Evolutionary conservation across 2,888 invertebrate species (phyloP).

Genomic region (Rhimphoctona megacephalus): DNA sequence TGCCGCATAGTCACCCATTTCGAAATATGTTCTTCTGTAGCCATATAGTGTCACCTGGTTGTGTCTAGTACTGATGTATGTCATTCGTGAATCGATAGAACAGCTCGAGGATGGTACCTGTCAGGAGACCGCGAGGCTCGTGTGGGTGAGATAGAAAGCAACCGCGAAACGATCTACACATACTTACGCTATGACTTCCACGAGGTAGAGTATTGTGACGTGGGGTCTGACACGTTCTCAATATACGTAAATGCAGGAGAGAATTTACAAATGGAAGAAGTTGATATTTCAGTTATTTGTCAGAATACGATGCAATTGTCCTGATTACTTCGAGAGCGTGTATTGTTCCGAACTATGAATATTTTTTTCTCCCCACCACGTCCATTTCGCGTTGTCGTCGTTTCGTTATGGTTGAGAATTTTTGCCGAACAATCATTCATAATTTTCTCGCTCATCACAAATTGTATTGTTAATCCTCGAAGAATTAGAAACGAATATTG

Average conservation of each 20-base stretch:
- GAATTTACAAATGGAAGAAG: slow-evolving; percentile 4
- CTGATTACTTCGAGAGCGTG: neutral
- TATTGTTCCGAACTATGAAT: neutral
- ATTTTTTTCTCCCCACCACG: neutral
- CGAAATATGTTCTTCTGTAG: slow-evolving; percentile 46
- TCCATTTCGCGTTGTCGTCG: neutral
- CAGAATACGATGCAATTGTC: slow-evolving; percentile 27
- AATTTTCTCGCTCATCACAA: neutral
- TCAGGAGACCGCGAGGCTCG: slow-evolving; percentile 22
- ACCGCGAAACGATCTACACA: slow-evolving; percentile 46
- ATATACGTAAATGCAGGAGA: slow-evolving; percentile 43
- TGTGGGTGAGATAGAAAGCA: slow-evolving; percentile 52
- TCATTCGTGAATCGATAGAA: slow-evolving; percentile 60
- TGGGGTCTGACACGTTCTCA: slow-evolving; percentile 46
- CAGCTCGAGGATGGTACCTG: slow-evolving; percentile 35
- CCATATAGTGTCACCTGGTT: slow-evolving; percentile 45
- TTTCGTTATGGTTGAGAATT: neutral
- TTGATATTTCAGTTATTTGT: slow-evolving; percentile 33
- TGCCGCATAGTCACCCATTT: slow-evolving; percentile 46
- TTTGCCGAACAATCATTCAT: neutral
- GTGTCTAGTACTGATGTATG: slow-evolving; percentile 50
- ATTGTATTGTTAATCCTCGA: neutral
- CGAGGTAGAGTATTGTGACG: slow-evolving; percentile 52
- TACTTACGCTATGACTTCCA: slow-evolving; percentile 10
- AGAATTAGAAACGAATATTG: neutral